These are phyloP conservation scores for Odobenus rosmarus DNA, from an alignment of 2,113 vertebrate genomes.

Conservation along the genomic window DNA sequence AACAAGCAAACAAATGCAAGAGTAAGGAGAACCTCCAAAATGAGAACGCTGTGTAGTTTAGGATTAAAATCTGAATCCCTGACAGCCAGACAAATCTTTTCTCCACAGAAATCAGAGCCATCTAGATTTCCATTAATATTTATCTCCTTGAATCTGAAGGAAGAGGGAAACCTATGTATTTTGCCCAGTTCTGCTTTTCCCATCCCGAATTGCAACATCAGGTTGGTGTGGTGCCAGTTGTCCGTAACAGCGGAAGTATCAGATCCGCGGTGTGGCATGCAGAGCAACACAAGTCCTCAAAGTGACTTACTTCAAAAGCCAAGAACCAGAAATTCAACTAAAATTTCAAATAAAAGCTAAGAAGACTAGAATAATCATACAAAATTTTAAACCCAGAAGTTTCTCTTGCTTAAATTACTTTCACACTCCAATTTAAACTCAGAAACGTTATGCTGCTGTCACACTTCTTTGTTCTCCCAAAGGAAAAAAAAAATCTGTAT, in stretches of 20 bases:
- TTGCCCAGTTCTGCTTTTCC: background rate
- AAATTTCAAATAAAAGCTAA: constrained; percentile 68
- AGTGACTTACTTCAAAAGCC: constrained; percentile 33
- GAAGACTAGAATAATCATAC: constrained; percentile 74
- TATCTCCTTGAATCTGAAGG: constrained; percentile 55
- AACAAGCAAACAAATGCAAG: background rate
- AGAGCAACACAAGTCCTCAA: background rate
- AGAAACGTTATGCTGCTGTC: constrained; percentile 79
- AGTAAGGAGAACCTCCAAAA: background rate
- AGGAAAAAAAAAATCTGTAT: constrained; percentile 63
- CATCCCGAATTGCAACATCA: background rate
- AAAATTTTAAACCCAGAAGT: constrained; percentile 78
- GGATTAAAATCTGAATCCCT: constrained; percentile 55
- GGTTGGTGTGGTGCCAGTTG: background rate
- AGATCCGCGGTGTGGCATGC: rapidly evolving
- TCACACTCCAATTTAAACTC: constrained; percentile 80
- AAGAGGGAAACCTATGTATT: background rate
- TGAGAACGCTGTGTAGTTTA: background rate
- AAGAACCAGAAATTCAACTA: constrained; percentile 68
- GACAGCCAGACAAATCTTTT: constrained; percentile 37
- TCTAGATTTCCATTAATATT: constrained; percentile 74
- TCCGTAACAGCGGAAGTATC: background rate
- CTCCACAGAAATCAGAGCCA: constrained; percentile 47
- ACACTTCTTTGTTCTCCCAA: constrained; percentile 78
- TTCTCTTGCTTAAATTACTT: constrained; percentile 79